Evolutionary conservation across 2,797 vertebrate genomes (phyloP).

Genomic region (Pagetopsis macropterus): DNA sequence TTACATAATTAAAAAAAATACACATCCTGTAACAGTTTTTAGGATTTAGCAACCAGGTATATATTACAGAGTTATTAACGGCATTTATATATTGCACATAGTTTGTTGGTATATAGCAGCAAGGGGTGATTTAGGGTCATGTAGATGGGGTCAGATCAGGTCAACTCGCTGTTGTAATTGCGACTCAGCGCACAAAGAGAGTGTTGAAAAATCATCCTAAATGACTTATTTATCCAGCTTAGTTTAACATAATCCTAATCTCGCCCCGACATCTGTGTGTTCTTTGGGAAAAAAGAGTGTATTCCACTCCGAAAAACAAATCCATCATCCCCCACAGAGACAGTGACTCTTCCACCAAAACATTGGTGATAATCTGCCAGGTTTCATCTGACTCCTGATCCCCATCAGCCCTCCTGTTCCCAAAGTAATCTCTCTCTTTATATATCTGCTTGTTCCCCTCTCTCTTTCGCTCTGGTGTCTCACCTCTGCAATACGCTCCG

Average conservation of each 20-base stretch:
- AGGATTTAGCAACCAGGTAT: too few species aligned
- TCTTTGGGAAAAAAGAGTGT: conserved; percentile 34
- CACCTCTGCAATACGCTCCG: conserved; percentile 15
- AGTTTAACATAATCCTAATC: conserved; percentile 70
- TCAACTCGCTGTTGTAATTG: conserved; percentile 34
- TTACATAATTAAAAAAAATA: too few species aligned
- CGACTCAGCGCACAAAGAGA: conserved; percentile 29
- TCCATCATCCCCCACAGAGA: conserved; percentile 45
- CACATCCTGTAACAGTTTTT: too few species aligned
- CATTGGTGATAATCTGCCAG: conserved; percentile 62
- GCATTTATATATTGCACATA: too few species aligned
- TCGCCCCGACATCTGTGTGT: conserved; percentile 51
- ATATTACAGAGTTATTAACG: too few species aligned
- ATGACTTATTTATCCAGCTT: conserved; percentile 50
- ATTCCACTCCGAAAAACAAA: conserved; percentile 54
- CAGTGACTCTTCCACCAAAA: conserved; percentile 60
- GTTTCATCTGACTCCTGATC: conserved; percentile 69
- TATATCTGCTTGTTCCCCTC: conserved; percentile 8
- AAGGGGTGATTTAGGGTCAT: too few species aligned
- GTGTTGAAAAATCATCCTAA: conserved; percentile 56
- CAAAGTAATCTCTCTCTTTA: conserved; percentile 58
- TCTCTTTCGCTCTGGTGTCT: conserved; percentile 9
- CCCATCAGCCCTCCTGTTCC: conserved; percentile 39
- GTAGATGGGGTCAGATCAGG: conserved; percentile 12
- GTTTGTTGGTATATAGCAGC: too few species aligned